Evolutionary conservation across 92 coral and sea anemone species (phyloP), one percentile per base, ranked within the genome.

Genomic region (Zoanthus sansibaricus): DNA sequence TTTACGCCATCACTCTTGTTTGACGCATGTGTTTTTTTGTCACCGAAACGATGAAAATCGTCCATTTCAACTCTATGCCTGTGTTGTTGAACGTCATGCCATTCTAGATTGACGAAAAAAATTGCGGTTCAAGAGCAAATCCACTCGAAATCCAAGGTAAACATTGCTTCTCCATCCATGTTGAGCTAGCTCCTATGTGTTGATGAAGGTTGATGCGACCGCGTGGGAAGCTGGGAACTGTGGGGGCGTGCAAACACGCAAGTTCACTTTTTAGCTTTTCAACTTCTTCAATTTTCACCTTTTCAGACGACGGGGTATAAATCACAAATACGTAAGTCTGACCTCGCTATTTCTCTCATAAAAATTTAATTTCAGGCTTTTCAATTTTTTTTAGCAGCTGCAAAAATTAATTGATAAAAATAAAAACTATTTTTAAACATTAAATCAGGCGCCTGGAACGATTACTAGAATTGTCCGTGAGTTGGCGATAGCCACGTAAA

Each of bases 151-250:
- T 66, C 61, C 25, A 66, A 80, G 85, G 85, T 80, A 80, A 80
- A 80, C 85, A 80, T 80, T 45, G 85, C 46, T 80, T 11, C 15
- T 9, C 82, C 79, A 17, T 51, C 49, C 61, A 20, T 51, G n/a
- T 18, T 56, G 59, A 78, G 73, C 84, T 44, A 70, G 17, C 25
- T 1, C 3, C 42, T 33, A 3, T 76, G 82, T 80, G 85, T 80
- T 80, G 85, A 64, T 74, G 72, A 68, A 78, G 71, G 59, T 47
- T 64, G 72, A 20, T 71, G 70, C 85, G 85, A 49, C 85, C 85
- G 85, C 85, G 62, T 68, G 85, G 85, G 74, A 80, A 15, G 55
- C 75, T 80, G 85, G 85, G 85, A 80, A 80, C n/a, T 80, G 85
- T 66, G 85, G 85, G 85, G 85, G 85, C 85, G 85, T 80, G 75